phyloP scores from a whole-genome alignment of 2,888 invertebrate genomes.

The Protodeltote pygarga region DNA sequence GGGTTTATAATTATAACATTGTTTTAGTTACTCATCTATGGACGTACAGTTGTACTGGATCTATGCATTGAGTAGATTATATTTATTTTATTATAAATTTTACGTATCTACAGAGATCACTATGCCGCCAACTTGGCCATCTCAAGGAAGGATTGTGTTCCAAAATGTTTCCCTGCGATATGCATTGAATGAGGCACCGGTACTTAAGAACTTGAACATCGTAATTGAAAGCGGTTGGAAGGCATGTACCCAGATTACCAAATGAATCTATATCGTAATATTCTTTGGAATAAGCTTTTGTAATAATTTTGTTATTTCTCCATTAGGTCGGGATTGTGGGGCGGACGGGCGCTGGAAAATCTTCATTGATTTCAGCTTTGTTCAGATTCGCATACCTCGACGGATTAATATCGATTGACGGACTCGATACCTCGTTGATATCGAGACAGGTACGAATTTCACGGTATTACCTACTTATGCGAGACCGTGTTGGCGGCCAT shows the following conservation, averaged over 20 bases:
- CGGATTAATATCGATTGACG: conserved; percentile 89
- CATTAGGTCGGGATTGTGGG: conserved; percentile 88
- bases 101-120: conserved; percentile 70
- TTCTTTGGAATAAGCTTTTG: neutral
- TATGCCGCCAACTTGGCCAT: conserved; percentile 88
- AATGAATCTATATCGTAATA: too few relatives aligned
- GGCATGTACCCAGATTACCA: too few relatives aligned
- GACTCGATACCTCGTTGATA: conserved; percentile 85
- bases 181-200: conserved; percentile 86
- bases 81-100: conserved; percentile 14
- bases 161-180: conserved; percentile 88
- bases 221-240: conserved; percentile 79
- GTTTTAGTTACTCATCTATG: too few relatives aligned
- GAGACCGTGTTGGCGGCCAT: conserved; percentile 11
- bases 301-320: conserved; percentile 2
- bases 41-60: too few relatives aligned
- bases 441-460: conserved; percentile 80
- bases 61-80: too few relatives aligned
- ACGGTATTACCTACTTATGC: conserved; percentile 23
- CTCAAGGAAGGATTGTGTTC: conserved; percentile 87
- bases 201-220: conserved; percentile 85
- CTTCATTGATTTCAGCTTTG: conserved; percentile 89
- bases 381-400: conserved; percentile 89
- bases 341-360: conserved; percentile 92
- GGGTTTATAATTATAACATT: too few relatives aligned